Evolutionary conservation across 2,888 invertebrate species (phyloP), one percentile per base, ranked within the genome.

Genomic region (Epinotia bilunana): DNA sequence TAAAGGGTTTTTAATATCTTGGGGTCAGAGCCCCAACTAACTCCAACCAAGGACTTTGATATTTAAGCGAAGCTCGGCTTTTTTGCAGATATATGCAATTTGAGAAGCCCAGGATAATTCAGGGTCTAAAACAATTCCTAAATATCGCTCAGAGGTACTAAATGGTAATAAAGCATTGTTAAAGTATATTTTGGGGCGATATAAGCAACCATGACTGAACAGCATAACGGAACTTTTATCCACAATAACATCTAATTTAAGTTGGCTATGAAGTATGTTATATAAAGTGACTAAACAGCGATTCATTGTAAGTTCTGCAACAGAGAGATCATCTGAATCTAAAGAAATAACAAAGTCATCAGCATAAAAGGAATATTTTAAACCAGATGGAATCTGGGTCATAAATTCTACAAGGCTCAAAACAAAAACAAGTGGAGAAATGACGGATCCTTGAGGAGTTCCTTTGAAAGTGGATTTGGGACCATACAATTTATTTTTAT

Each of bases 51-150:
- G 18, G 57, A 57, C 57, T 20, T 20, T 20, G 20, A 57, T 11
- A 20, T 57, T 57, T 57, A 57, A 57, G 18, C 18, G 57, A 57
- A 57, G 57, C 57, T 57, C 57, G 20, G 57, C 57, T 57, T 57
- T 57, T 20, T 57, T 57, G 20, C 57, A 57, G 20, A 57, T 57
- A 20, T 57, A 57, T 11, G 9, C 18, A 18, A 57, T 57, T 9
- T 20, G 18, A 7, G 13, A 11, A 18, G 57, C 5, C 57, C 57
- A 57, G 11, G 57, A 57, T 57, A 57, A 57, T 20, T 20, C 20
- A 57, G 57, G 6, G 2, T 57, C 57, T 57, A 57, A 57, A 18
- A 57, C 6, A 11, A 57, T 20, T 20, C 57, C 57, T 57, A 57
- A 57, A n/a, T 57, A 57, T 9, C 57, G 18, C n/a, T 20, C 57